Base-by-base conservation (phyloP, 1,140 invertebrate genomes). In the Anastrepha ludens region DNA sequence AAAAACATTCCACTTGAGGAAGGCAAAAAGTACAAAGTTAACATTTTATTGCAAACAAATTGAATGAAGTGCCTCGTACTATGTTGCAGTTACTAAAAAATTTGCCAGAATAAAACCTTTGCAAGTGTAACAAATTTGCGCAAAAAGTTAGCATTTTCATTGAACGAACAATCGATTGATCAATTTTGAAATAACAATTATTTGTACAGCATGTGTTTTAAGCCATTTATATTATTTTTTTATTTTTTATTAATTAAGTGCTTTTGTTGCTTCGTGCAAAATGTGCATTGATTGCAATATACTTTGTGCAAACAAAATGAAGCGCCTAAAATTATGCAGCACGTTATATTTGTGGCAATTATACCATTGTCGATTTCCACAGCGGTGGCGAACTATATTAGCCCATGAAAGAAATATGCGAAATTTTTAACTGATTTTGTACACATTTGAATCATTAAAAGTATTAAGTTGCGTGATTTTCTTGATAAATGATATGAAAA, bases 31-130 rank as follows among this genome's bases (percentile, higher is more conserved):
- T 64, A 60, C 55, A 13, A 20, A 64, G 39, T 86, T 86, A 62
- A 81, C 74, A 81, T 81, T 29, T 81, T 55, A 55, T 13, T 9
- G 20, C 47, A 44, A 81, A 81, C 44, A 81, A 50, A 81, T 81
- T 81, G 13, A 74, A 47, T 81, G 74, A 1, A 17, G 44, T 47
- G 17, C 41, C 15, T 17, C 15, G 60, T 29, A 29, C 15, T 81
- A 8, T 11, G 74, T 81, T 50, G 17, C 47, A 20, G 74, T 50
- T n/a, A 50, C n/a, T 20, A 81, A 81, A 81, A 81, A 81, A 62
- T 17, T 62, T 15, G n/a, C 1, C 5, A 13, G 17, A n/a, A n/a
- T n/a, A n/a, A n/a, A n/a, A n/a, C n/a, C n/a, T 74, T 81, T 11
- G 2, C 20, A 55, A 8, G 1, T 29, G 47, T 6, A 81, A 81